These are phyloP conservation scores for Eospalax fontanierii DNA, from an alignment of 2,797 vertebrate species.

Conservation along the genomic window DNA sequence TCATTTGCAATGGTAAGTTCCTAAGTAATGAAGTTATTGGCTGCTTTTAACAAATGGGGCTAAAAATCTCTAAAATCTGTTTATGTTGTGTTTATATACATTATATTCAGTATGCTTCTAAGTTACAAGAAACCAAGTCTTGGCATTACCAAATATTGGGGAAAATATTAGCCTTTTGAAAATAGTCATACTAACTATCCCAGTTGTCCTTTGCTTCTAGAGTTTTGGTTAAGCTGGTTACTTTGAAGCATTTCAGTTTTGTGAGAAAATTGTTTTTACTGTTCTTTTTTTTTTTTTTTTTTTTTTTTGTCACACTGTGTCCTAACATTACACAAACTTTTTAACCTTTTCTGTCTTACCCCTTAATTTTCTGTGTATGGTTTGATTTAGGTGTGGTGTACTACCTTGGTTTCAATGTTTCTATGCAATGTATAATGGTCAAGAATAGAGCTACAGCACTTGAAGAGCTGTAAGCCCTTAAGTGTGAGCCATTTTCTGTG, in stretches of 20 bases:
- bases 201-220: background rate
- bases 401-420: background rate
- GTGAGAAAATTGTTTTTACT: background rate
- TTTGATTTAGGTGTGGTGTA: background rate
- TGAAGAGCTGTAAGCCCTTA: background rate
- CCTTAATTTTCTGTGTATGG: background rate
- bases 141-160: constrained; percentile 30
- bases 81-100: background rate
- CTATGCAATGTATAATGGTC: background rate
- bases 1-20: background rate
- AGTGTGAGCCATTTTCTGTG: background rate
- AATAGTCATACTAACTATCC: background rate
- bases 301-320: background rate
- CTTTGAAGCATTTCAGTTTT: constrained; percentile 9
- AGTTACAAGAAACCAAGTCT: background rate
- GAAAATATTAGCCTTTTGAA: background rate
- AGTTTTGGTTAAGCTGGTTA: constrained; percentile 11
- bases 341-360: background rate
- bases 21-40: constrained; percentile 3
- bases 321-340: background rate
- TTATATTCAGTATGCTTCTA: background rate
- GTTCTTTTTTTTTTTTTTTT: too few relatives aligned
- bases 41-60: constrained; percentile 25
- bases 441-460: background rate
- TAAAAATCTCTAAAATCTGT: background rate